phyloP scores from a whole-genome alignment of 2,888 invertebrate genomes.

The Sarcophaga caerulescens region DNA sequence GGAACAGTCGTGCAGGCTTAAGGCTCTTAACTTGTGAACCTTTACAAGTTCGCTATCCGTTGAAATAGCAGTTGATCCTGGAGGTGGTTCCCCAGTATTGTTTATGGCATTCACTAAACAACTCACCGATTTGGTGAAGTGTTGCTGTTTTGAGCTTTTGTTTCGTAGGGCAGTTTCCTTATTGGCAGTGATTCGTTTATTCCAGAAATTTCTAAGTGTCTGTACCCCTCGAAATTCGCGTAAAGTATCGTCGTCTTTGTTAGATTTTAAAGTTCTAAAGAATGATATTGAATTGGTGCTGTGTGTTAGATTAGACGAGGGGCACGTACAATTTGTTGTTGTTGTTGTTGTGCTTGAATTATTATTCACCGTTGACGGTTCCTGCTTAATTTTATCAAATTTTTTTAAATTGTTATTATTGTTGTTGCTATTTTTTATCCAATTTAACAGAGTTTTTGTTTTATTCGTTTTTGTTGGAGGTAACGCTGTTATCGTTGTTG shows the following conservation, averaged over 20 bases:
- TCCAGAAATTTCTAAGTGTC: conserved; percentile 79
- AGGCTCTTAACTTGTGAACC: conserved; percentile 74
- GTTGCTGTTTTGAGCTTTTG: conserved; percentile 65
- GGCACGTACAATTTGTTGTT: conserved; percentile 62
- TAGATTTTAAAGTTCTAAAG: not conserved
- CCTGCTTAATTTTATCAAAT: conserved; percentile 39
- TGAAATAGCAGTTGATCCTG: conserved; percentile 40
- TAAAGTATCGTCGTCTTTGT: conserved; percentile 67
- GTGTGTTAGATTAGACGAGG: not conserved
- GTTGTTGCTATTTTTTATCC: conserved; percentile 74
- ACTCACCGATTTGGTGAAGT: conserved; percentile 76
- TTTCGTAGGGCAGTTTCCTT: conserved; percentile 69
- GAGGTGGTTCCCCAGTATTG: conserved; percentile 69
- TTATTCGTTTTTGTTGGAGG: conserved; percentile 71
- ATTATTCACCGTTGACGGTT: not conserved
- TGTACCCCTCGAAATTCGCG: conserved; percentile 80
- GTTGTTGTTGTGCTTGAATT: conserved; percentile 36
- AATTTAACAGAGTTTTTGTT: conserved; percentile 78
- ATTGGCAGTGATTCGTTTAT: conserved; percentile 77
- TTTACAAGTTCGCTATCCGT: conserved; percentile 35
- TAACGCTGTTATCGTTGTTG: conserved; percentile 17
- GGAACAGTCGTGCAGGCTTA: conserved; percentile 77
- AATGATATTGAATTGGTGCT: not conserved
- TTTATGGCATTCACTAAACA: conserved; percentile 75
- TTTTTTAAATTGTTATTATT: conserved; percentile 39